Conservation (phyloP, 2,797 vertebrate genomes). For the Propithecus perrieri region DNA sequence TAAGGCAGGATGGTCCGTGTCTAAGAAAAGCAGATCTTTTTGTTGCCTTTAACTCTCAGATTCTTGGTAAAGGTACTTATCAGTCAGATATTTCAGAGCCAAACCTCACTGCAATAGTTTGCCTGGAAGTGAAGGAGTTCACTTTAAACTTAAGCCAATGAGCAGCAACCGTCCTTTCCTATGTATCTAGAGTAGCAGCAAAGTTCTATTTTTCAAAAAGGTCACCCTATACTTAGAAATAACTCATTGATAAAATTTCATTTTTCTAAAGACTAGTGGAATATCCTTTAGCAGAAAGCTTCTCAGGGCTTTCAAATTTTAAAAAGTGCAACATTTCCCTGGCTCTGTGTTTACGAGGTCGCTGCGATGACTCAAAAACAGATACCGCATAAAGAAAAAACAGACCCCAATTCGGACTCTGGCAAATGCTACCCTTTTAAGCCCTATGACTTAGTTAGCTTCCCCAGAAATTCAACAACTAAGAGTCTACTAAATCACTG, state of each 20-base stretch:
- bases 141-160: neutral
- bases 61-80: neutral
- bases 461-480: neutral
- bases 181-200: neutral
- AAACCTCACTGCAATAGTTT: neutral
- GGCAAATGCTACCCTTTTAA: neutral
- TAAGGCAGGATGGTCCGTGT: neutral
- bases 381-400: neutral
- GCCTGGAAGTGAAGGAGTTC: neutral
- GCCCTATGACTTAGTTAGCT: neutral
- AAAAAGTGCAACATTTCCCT: conserved; percentile 28
- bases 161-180: neutral
- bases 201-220: conserved; percentile 32
- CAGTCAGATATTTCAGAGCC: neutral
- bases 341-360: conserved; percentile 7
- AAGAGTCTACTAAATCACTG: neutral
- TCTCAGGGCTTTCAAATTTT: neutral
- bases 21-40: neutral
- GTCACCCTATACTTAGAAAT: conserved; percentile 11
- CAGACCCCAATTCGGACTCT: conserved; percentile 25
- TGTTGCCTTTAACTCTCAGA: neutral
- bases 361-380: neutral
- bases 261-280: conserved; percentile 37
- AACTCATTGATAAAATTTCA: neutral
- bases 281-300: conserved; percentile 20